Base-by-base conservation (phyloP, 2,888 invertebrate species). In the Chloroclystis v-ata region DNA sequence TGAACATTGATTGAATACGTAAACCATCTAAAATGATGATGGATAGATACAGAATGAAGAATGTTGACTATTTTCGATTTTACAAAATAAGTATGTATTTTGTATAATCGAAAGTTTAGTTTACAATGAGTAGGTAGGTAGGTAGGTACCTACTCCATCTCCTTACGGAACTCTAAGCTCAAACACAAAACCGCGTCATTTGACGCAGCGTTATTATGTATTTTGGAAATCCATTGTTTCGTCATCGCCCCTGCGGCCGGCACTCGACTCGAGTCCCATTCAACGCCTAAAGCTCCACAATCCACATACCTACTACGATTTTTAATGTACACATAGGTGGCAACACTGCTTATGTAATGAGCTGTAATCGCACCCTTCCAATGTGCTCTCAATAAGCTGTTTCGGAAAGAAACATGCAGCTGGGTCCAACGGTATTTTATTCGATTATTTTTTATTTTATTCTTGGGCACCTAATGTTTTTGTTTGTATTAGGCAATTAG, bases 161-260 rank as follows among this genome's bases (percentile, higher is more conserved):
- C 6, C 48, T 43, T 26, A 56, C 67, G 70, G 82, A 79, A 58
- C 83, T 70, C 85, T 82, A 81, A 83, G 69, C 71, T 46, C 57
- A 48, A 57, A 69, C 59, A 71, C 73, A 73, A 71, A 73, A 75
- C 78, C 75, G 69, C 73, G 75, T 75, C 82, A 82, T 86, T 84
- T 82, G 83, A 81, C 82, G 81, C 74, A 70, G 72, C 77, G 80
- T 84, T 86, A 85, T 86, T 85, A 85, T 85, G 84, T 85, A 85
- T 87, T 87, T 86, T 77, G 84, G 79, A 83, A 83, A 75, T 76
- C 78, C 63, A 84, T 86, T 87, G 86, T 87, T 84, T 85, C 74
- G 78, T 82, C 80, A 86, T 86, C 86, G 79, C 82, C 82, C 82
- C 82, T 79, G 69, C 54, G 65, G 35, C 51, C 35, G 43, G 72